Evolutionary conservation across 2,113 vertebrate species (phyloP), one percentile per base, ranked within the genome.

Genomic region (Amphiprion percula): DNA sequence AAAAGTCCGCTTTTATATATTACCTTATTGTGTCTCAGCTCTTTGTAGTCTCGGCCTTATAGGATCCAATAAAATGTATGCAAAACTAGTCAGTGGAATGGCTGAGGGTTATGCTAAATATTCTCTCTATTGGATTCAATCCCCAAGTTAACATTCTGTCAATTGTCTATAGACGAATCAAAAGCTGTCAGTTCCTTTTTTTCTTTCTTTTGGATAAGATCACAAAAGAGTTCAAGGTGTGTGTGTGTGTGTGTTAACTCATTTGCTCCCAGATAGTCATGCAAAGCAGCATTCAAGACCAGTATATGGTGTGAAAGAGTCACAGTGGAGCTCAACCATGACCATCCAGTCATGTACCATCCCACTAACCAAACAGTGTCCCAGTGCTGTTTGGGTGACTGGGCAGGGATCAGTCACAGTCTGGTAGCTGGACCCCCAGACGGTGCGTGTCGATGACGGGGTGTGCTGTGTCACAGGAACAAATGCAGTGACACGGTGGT

Each of bases 321-420:
- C 49, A 85, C 68, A 83, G 49, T 79, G 59, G 63, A 85, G 82
- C 83, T 80, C 74, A 90, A 82, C 86, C 77, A 64, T 73, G 60
- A 79, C 68, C 74, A 67, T 80, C 64, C 60, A 74, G 56, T 46
- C 73, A 66, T 55, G 54, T 65, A 77, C 58, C 63, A 64, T 78
- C 76, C 77, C 56, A 55, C 64, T 54, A 70, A 80, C 52, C 66
- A 74, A 71, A 75, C 65, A 65, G 62, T 30, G 53, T 81, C 71
- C 63, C 54, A 26, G 52, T 64, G 68, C 72, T 75, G 70, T 88
- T 82, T 87, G 81, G 77, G 76, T 91, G 86, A 87, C 80, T 88
- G 79, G 66, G 69, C 85, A 75, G 21, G 68, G 89, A 87, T 92
- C 88, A 84, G 87, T 93, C 92, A 87, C 88, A 84, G 88, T 92